Percentiles rank a stretch among this genome's conserved stretches.
phyloP scores from a whole-genome alignment of 1,140 invertebrate genomes.

The Penaeus japonicus region DNA sequence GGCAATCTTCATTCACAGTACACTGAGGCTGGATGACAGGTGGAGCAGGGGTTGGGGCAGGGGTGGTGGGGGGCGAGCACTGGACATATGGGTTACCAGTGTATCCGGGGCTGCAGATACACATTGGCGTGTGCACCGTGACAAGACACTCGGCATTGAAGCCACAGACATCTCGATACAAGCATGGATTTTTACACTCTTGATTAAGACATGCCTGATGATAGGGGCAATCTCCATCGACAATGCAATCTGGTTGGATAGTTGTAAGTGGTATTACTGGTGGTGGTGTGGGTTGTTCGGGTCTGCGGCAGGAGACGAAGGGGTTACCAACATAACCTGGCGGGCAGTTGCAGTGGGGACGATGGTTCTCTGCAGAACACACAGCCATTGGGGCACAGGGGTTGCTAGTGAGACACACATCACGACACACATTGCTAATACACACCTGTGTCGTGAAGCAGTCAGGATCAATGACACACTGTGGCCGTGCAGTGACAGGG shows the following conservation, averaged over 20 bases:
- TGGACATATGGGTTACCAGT: slow-evolving; percentile 86
- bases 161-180: slow-evolving; percentile 71
- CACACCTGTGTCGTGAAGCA: slow-evolving; percentile 79
- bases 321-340: slow-evolving; percentile 62
- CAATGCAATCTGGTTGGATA: slow-evolving; percentile 71
- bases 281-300: slow-evolving; percentile 74
- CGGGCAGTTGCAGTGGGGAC: slow-evolving; percentile 70
- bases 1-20: slow-evolving; percentile 61
- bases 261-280: slow-evolving; percentile 70
- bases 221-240: slow-evolving; percentile 62
- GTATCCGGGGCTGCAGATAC: slow-evolving; percentile 83
- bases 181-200: slow-evolving; percentile 72
- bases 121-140: slow-evolving; percentile 80
- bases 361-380: slow-evolving; percentile 82
- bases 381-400: slow-evolving; percentile 80
- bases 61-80: slow-evolving; percentile 69
- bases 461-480: slow-evolving; percentile 65
- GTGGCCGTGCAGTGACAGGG: slow-evolving; percentile 76
- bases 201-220: slow-evolving; percentile 65
- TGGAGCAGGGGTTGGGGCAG: slow-evolving; percentile 74
- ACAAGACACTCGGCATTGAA: slow-evolving; percentile 79
- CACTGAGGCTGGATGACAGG: slow-evolving; percentile 68
- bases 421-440: slow-evolving; percentile 72
- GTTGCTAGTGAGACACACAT: slow-evolving; percentile 78
- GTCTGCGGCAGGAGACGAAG: slow-evolving; percentile 50